A percentile compares a stretch with the other conserved stretches of the same genome.
Evolutionary conservation across 2,797 vertebrate genomes (phyloP).

Genomic region (Hapalemur alaotrensis): DNA sequence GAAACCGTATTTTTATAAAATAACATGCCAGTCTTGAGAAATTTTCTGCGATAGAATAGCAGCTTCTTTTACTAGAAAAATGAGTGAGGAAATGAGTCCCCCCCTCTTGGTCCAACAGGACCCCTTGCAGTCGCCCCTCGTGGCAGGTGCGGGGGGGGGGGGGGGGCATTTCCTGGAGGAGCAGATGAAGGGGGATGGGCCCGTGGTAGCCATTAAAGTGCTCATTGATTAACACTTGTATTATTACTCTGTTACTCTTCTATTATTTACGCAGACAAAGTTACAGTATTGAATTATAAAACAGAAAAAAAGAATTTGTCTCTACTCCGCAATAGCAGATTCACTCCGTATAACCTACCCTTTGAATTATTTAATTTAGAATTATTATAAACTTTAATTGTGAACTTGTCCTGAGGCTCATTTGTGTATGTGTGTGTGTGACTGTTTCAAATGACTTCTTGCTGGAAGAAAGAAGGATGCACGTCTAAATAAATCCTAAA

Average conservation of each 20-base stretch:
- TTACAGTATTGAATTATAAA: neutral
- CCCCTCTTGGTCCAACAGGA: neutral
- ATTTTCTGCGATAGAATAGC: neutral
- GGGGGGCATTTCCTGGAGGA: neutral
- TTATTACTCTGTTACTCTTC: neutral
- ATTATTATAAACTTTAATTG: neutral
- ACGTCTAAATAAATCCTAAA: neutral
- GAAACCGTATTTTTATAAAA: neutral
- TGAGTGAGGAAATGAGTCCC: neutral
- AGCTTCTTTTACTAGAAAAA: neutral
- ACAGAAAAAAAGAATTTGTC: neutral
- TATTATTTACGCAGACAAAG: neutral
- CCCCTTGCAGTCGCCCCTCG: too few species aligned
- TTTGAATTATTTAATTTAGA: conserved; percentile 13
- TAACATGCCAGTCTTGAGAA: neutral
- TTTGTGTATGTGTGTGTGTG: neutral
- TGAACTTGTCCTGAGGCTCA: neutral
- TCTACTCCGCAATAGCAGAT: neutral
- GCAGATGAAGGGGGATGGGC: neutral
- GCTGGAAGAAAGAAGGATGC: conserved; percentile 5
- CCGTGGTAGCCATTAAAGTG: neutral
- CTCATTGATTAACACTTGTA: neutral
- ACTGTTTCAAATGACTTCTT: neutral
- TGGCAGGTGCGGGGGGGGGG: neutral
- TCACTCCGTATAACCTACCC: neutral